These are phyloP conservation scores for Cacatua alba DNA, from an alignment of 2,113 vertebrate genomes.

Conservation along the genomic window DNA sequence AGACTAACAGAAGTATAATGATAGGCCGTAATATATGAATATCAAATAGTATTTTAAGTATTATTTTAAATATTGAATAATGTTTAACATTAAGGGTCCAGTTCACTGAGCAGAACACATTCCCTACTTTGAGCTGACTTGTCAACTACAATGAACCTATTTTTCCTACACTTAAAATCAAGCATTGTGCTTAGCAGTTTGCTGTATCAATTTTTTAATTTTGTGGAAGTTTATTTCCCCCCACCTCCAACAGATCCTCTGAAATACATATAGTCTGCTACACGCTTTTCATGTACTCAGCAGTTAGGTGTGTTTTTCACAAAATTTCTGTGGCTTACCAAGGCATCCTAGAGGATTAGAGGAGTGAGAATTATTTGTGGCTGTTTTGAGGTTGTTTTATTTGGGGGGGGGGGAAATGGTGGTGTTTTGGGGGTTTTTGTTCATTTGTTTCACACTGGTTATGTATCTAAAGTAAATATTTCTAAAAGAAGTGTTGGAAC, in stretches of 20 bases:
- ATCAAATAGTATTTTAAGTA: neutral
- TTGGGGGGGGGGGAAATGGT: too few species aligned
- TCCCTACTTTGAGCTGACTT: neutral
- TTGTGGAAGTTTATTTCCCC: neutral
- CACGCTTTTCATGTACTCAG: accelerated
- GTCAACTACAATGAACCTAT: neutral
- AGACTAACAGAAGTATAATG: neutral
- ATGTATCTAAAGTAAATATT: neutral
- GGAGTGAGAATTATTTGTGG: neutral
- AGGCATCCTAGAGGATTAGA: neutral
- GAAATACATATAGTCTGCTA: neutral
- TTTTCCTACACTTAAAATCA: neutral
- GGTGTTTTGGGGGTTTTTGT: neutral
- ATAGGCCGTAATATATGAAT: neutral
- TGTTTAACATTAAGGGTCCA: neutral
- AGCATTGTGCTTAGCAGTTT: neutral
- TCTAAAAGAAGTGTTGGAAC: neutral
- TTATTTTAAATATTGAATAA: neutral
- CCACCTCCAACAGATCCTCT: neutral
- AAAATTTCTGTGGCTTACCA: neutral
- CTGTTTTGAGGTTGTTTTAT: neutral
- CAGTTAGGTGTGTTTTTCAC: neutral
- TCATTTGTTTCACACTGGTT: neutral
- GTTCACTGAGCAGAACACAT: neutral
- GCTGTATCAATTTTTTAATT: neutral